Conservation (phyloP, 2,888 invertebrate genomes). For the Tetragonisca angustula region DNA sequence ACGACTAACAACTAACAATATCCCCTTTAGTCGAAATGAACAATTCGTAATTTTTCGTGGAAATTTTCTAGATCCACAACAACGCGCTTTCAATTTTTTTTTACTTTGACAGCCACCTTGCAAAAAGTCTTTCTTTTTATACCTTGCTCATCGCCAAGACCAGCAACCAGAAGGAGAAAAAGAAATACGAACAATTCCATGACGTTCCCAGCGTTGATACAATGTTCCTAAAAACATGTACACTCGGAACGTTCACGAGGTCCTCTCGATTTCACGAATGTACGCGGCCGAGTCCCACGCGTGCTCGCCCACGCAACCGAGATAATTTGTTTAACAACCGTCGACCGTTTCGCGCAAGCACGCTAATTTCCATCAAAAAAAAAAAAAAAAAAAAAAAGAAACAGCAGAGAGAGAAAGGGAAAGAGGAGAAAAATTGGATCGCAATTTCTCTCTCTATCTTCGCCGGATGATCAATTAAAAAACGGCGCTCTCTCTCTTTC, state of each 20-base stretch:
- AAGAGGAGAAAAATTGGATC: not conserved
- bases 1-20: too few relatives aligned
- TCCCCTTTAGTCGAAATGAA: too few relatives aligned
- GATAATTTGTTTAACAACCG: slow-evolving; percentile 21
- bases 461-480: not conserved
- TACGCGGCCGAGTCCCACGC: not conserved
- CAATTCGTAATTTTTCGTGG: too few relatives aligned
- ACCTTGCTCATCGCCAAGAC: too few relatives aligned
- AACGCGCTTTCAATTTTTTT: too few relatives aligned
- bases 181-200: not conserved
- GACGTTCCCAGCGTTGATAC: not conserved
- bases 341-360: slow-evolving; percentile 1
- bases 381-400: not conserved
- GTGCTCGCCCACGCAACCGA: not conserved
- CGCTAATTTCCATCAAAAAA: slow-evolving; percentile 3
- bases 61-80: too few relatives aligned
- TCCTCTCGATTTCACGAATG: not conserved
- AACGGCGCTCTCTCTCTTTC: not conserved
- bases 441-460: not conserved
- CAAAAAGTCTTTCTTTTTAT: too few relatives aligned
- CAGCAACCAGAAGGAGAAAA: too few relatives aligned
- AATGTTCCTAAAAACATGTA: not conserved
- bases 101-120: too few relatives aligned
- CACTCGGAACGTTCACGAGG: not conserved
- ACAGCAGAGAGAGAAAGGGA: not conserved